Base-by-base conservation (phyloP, 2,888 invertebrate species). In the Cheilosia pagana region DNA sequence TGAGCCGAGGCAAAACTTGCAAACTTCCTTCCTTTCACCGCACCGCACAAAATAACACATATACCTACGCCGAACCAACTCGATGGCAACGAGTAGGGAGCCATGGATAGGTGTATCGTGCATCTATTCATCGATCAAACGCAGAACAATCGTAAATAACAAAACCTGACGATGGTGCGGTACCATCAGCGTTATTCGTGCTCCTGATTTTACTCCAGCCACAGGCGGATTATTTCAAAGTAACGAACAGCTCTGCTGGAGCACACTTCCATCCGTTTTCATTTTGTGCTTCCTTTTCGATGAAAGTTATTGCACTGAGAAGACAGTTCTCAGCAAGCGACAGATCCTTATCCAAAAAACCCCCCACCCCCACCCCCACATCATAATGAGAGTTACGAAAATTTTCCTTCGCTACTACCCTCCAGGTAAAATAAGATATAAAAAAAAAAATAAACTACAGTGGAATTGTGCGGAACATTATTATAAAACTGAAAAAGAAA, bases 341-440 rank as follows among this genome's bases (percentile, higher is more conserved):
- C 83, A 85, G 87, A 87, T 87, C 87, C 53, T 25, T 52, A 43
- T 71, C 35, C 19, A 43, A 28, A 8, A 8, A 28, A 2, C 4
- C 14, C 19, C 16, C 14, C 41, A 10, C 10, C 16, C 21, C 12
- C 4, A 16, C 21, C n/a, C n/a, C n/a, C n/a, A n/a, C 39, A 55
- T 48, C 71, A 31, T 72, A 79, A 95, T 95, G 95, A 94, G 94
- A 90, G 91, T 95, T 79, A 92, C 94, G 75, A 95, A 94, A 91
- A 94, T 96, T 88, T 94, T 95, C 90, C 91, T 95, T 35, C 93
- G 95, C 77, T 95, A 95, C 89, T 94, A 95, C 88, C 95, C 95
- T 0, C 95, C 95, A 83, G 95, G 95, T 93, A 90, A 88, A 83
- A 10, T 19, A 31, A 16, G n/a, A 19, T 45, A 43, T 12, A 50